A percentile compares a stretch with the other conserved stretches of the same genome.
These are phyloP conservation scores for Selene dorsalis DNA, from an alignment of 2,797 vertebrate genomes.

Conservation along the genomic window DNA sequence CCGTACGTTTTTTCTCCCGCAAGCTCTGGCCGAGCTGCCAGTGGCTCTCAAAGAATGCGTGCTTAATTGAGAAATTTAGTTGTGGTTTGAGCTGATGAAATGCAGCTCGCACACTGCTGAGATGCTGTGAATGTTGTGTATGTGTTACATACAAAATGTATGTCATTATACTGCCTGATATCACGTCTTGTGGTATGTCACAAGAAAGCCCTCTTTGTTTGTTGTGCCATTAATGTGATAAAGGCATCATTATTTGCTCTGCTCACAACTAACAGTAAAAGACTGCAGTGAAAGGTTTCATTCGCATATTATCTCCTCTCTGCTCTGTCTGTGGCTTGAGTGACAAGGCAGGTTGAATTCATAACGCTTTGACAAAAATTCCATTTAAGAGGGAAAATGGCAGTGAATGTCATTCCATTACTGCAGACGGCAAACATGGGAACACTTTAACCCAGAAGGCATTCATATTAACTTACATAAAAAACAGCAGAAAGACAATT, in stretches of 20 bases:
- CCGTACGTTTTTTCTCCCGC: conserved; percentile 31
- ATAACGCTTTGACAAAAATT: conserved; percentile 79
- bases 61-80: conserved; percentile 81
- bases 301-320: conserved; percentile 78
- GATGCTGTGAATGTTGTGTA: conserved; percentile 64
- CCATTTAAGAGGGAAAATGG: conserved; percentile 79
- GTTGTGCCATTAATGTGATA: conserved; percentile 65
- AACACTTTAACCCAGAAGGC: conserved; percentile 79
- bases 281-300: conserved; percentile 77
- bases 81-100: conserved; percentile 67
- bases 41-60: conserved; percentile 77
- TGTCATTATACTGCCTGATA: conserved; percentile 73
- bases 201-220: conserved; percentile 80
- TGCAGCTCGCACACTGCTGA: conserved; percentile 42
- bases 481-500: conserved; percentile 55
- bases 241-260: conserved; percentile 79
- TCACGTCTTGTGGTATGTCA: conserved; percentile 74
- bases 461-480: conserved; percentile 75
- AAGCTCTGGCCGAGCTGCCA: conserved; percentile 65
- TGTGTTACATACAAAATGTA: conserved; percentile 66
- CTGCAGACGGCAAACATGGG: conserved; percentile 74
- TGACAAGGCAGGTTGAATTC: conserved; percentile 82
- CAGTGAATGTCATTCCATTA: conserved; percentile 81
- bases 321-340: conserved; percentile 72
- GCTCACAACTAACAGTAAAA: conserved; percentile 72